Evolutionary conservation across 2,113 vertebrate genomes (phyloP).

Genomic region (Cephalopholis sonnerati): DNA sequence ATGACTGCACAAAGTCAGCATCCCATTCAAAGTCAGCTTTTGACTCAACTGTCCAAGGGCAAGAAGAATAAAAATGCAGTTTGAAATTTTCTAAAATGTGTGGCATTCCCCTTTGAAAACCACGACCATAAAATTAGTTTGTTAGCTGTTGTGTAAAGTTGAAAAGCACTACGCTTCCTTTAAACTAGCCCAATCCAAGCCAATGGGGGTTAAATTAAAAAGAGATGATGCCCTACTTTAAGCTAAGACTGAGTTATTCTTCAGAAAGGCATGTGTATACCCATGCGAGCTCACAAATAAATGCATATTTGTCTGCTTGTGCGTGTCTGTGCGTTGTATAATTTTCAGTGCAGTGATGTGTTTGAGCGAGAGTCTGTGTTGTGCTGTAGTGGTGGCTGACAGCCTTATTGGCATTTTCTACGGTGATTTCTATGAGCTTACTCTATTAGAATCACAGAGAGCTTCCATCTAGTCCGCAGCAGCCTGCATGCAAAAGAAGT

Average conservation of each 20-base stretch:
- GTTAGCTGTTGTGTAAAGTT: constrained; percentile 32
- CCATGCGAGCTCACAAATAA: constrained; percentile 38
- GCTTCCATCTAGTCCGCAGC: constrained; percentile 74
- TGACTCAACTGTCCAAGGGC: constrained; percentile 52
- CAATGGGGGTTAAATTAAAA: constrained; percentile 61
- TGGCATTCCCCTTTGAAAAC: constrained; percentile 56
- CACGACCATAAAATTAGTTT: constrained; percentile 68
- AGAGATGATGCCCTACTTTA: constrained; percentile 50
- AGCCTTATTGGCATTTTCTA: constrained; percentile 83
- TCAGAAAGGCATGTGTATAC: constrained; percentile 34
- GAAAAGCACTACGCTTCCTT: constrained; percentile 44
- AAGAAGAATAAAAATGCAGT: constrained; percentile 20
- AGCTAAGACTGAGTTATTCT: constrained; percentile 51
- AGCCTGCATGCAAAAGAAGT: constrained; percentile 78
- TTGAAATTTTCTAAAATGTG: constrained; percentile 37
- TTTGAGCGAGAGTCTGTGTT: constrained; percentile 51
- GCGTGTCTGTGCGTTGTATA: constrained; percentile 35
- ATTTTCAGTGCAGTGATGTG: constrained; percentile 50
- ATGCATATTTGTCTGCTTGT: constrained; percentile 50
- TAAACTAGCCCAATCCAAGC: constrained; percentile 52
- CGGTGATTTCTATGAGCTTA: constrained; percentile 82
- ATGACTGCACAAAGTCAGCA: constrained; percentile 40
- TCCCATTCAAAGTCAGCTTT: constrained; percentile 56
- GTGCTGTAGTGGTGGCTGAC: constrained; percentile 60
- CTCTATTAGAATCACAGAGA: constrained; percentile 84